A percentile compares a stretch with the other conserved stretches of the same genome.
These are phyloP conservation scores for Keiferia lycopersicella DNA, from an alignment of 2,888 invertebrate species.

Conservation along the genomic window DNA sequence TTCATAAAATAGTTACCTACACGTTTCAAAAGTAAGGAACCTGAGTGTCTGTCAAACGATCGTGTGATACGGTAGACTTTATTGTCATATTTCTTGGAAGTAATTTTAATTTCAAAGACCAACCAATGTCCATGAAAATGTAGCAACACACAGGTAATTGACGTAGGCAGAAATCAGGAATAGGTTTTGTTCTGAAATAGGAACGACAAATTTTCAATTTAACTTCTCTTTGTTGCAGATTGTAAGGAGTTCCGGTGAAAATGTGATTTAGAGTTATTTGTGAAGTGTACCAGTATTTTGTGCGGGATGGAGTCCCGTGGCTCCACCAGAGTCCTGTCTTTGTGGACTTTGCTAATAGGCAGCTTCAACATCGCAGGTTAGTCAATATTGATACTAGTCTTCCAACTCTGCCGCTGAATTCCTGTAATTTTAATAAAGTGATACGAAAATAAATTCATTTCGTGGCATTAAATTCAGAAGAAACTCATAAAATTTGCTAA, in stretches of 20 bases:
- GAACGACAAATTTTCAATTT: conserved; percentile 35
- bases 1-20: too few species aligned
- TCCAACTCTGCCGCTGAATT: neutral
- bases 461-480: neutral
- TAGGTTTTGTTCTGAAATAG: neutral
- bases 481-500: too few species aligned
- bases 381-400: conserved; percentile 2
- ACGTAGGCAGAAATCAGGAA: too few species aligned
- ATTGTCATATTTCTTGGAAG: too few species aligned
- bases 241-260: conserved; percentile 40
- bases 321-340: conserved; percentile 57
- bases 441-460: neutral
- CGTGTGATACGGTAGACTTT: too few species aligned
- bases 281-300: conserved; percentile 42
- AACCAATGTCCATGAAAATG: too few species aligned
- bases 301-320: conserved; percentile 61
- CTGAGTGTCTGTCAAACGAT: too few species aligned
- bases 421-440: neutral
- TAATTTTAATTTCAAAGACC: too few species aligned
- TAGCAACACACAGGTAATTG: too few species aligned
- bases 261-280: conserved; percentile 49
- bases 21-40: too few species aligned
- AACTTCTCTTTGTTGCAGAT: conserved; percentile 42
- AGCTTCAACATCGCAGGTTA: conserved; percentile 59
- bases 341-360: conserved; percentile 65